Evolutionary conservation across 2,113 vertebrate species (phyloP), one percentile per base, ranked within the genome.

Genomic region (Cyanoramphus novaezelandiae): DNA sequence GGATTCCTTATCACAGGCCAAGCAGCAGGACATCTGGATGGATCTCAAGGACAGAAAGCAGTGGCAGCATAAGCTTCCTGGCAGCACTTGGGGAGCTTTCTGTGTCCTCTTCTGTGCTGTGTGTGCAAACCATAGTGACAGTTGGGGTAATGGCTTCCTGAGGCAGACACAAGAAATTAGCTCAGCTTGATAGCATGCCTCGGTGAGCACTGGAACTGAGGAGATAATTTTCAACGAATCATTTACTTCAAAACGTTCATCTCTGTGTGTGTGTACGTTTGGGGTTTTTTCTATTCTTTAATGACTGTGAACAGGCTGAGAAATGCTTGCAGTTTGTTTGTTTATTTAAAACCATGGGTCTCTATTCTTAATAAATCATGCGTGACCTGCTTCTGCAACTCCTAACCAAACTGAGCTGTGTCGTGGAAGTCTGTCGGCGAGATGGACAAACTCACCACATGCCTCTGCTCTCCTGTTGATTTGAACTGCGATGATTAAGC

Each of bases 361-460:
- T 63, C 23, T 37, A 28, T 64, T 82, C 92, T 62, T 33, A n/a
- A 65, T 62, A 67, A 77, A 77, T 86, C 28, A 49, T 46, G 24
- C 14, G 57, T 3, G 1, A 74, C 29, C 41, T 27, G 7, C 18
- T 70, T 52, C 82, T 90, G 27, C 39, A 62, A 44, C 52, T 85
- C 84, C 27, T 68, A 10, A 69, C 18, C 16, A 65, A 86, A 64
- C 29, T 31, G 47, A 85, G 27, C 19, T 43, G 13, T 29, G 25
- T 25, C 1, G 1, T 53, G 35, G 65, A 71, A n/a, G 4, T 67
- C 70, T 68, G 35, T 43, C 41, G 74, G 55, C 2, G 3, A 91
- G 57, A 63, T 5, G 1, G 0, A 68, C 27, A 57, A 50, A 41
- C 39, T 75, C 39, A 55, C 15, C 21, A 12, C 0, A 0, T 44